Evolutionary conservation across 2,113 vertebrate species (phyloP).

Genomic region (Eptesicus fuscus): DNA sequence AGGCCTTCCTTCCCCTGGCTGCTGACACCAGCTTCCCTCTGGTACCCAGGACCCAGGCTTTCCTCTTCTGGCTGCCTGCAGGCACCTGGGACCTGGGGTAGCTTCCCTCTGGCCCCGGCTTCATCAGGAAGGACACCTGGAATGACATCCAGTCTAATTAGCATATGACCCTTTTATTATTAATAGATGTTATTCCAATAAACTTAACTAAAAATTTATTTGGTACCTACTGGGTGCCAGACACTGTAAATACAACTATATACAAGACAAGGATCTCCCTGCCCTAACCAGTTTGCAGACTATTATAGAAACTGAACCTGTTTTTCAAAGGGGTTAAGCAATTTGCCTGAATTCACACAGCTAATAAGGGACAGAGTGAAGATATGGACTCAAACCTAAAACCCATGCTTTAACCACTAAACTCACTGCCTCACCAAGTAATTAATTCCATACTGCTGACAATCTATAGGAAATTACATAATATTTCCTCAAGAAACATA

Average conservation of each 20-base stretch:
- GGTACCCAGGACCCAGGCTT: too few relatives aligned
- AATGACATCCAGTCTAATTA: too few relatives aligned
- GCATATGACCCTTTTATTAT: too few relatives aligned
- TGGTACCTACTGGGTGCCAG: neutral
- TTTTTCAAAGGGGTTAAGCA: constrained; percentile 22
- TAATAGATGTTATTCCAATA: neutral
- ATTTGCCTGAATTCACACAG: constrained; percentile 26
- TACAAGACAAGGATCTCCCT: neutral
- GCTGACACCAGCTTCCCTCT: too few relatives aligned
- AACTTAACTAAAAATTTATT: neutral
- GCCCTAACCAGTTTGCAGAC: neutral
- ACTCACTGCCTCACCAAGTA: neutral
- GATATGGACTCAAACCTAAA: neutral
- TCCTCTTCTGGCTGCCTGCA: too few relatives aligned
- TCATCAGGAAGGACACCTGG: too few relatives aligned
- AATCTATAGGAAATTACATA: neutral
- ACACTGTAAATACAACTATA: neutral
- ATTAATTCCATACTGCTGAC: neutral
- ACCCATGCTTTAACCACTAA: neutral
- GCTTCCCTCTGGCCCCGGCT: too few relatives aligned
- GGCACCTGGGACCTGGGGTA: too few relatives aligned
- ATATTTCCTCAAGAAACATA: neutral
- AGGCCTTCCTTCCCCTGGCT: too few relatives aligned
- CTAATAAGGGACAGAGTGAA: neutral
- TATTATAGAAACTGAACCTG: neutral